These are phyloP conservation scores for Neodiprion pinetum DNA, from an alignment of 1,140 invertebrate species.

Conservation along the genomic window DNA sequence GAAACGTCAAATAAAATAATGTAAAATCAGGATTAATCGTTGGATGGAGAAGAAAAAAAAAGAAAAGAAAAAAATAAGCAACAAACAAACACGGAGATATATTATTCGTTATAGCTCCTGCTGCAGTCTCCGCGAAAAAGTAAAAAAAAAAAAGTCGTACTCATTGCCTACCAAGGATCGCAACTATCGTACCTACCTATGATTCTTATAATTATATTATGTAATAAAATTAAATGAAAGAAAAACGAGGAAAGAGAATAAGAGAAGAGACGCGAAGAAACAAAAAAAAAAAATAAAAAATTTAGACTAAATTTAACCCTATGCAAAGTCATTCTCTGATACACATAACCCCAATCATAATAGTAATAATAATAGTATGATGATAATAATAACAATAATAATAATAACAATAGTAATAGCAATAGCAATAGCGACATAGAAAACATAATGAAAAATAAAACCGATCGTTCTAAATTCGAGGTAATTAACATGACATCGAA, in stretches of 20 bases:
- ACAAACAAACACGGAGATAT: neutral
- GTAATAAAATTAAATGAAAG: constrained; percentile 22
- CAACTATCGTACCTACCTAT: constrained; percentile 50
- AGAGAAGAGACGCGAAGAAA: constrained; percentile 18
- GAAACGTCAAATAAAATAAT: constrained; percentile 6
- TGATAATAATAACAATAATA: too few relatives aligned
- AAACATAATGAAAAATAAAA: too few relatives aligned
- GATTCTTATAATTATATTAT: constrained; percentile 51
- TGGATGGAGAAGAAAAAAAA: neutral
- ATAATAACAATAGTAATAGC: too few relatives aligned
- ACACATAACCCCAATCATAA: too few relatives aligned
- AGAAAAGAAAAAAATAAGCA: too few relatives aligned
- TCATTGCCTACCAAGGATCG: constrained; percentile 50
- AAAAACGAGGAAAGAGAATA: constrained; percentile 3
- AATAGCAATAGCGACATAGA: too few relatives aligned
- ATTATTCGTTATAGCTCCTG: too few relatives aligned
- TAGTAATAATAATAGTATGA: too few relatives aligned
- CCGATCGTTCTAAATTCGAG: too few relatives aligned
- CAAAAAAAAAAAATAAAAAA: constrained; percentile 21
- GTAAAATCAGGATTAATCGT: constrained; percentile 5
- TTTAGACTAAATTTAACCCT: constrained; percentile 6
- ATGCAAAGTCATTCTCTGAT: too few relatives aligned
- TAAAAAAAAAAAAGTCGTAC: constrained; percentile 42
- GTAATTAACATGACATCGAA: too few relatives aligned
- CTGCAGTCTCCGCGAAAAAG: neutral